Conservation (phyloP, 1,140 invertebrate genomes). For the Penaeus chinensis region DNA sequence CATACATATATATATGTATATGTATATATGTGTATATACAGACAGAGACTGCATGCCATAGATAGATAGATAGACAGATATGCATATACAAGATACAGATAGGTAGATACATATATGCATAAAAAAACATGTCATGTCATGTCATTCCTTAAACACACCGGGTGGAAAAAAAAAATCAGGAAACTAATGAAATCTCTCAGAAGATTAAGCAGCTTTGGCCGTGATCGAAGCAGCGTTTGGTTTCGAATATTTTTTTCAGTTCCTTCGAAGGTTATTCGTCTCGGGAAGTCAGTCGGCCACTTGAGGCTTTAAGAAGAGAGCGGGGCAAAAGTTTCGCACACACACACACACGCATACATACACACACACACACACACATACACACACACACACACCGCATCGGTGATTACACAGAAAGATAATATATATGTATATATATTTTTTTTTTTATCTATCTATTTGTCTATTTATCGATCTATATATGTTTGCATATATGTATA, state of each 20-base stretch:
- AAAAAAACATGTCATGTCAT: too few species aligned
- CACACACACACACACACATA: neutral
- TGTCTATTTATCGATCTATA: neutral
- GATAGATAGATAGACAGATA: too few species aligned
- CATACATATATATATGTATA: neutral
- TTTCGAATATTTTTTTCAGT: neutral
- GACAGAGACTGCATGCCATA: too few species aligned
- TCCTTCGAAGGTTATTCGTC: neutral
- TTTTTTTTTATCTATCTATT: too few species aligned
- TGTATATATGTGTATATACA: too few species aligned
- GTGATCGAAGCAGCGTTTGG: neutral
- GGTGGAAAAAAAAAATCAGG: too few species aligned
- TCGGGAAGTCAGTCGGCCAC: neutral
- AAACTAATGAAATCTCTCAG: too few species aligned
- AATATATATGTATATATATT: conserved; percentile 15
- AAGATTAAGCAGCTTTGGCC: too few species aligned
- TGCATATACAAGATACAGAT: too few species aligned
- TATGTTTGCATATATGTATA: neutral
- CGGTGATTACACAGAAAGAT: neutral
- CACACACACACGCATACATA: neutral
- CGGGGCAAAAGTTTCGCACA: neutral
- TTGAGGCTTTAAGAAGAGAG: neutral
- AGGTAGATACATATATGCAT: too few species aligned
- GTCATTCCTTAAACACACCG: too few species aligned
- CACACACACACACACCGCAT: too few species aligned